Base-by-base conservation (phyloP, 2,888 invertebrate species). In the Mechanitis messenoides region DNA sequence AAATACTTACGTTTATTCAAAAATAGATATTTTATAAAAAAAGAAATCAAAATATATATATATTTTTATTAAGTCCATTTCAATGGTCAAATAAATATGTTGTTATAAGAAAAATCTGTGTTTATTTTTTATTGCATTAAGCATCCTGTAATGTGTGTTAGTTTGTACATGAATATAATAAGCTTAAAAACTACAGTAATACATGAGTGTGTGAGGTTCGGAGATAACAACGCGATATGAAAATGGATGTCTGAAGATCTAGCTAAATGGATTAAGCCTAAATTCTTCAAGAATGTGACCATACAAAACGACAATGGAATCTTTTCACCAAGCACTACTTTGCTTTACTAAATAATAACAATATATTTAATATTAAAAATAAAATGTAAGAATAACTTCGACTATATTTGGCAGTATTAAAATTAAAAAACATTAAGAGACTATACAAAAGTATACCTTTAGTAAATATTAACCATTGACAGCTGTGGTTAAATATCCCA, bases 181-280 rank as follows among this genome's bases (percentile, higher is more conserved):
- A 20, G 20, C 20, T 20, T 20, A 20, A 20, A 20, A 20, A 20
- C 20, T 20, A 20, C 55, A 50, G 56, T 64, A 62, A 64, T 63
- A 62, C 66, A 56, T 58, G 61, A 65, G 61, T 62, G 69, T 69
- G 66, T 71, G 72, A 70, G 66, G 62, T 66, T 64, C 62, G 62
- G 59, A 68, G 71, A 72, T 71, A 72, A 70, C 68, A 64, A 55
- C 54, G 62, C 64, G 64, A 61, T 68, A 68, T 68, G 68, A 64
- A 67, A 68, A 67, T 68, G 45, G 60, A 56, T 54, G 57, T 60
- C 65, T 63, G 63, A 62, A 68, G 61, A 62, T 61, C 57, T 62
- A 62, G 65, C 20, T 20, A 62, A 64, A 64, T 63, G 55, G 60
- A 59, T 59, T 66, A 60, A 59, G 60, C 63, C 62, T 62, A 60